A percentile compares a stretch with the other conserved stretches of the same genome.
Conservation (phyloP, 2,888 invertebrate genomes). For the Gastracanthus pulcherrimus region DNA sequence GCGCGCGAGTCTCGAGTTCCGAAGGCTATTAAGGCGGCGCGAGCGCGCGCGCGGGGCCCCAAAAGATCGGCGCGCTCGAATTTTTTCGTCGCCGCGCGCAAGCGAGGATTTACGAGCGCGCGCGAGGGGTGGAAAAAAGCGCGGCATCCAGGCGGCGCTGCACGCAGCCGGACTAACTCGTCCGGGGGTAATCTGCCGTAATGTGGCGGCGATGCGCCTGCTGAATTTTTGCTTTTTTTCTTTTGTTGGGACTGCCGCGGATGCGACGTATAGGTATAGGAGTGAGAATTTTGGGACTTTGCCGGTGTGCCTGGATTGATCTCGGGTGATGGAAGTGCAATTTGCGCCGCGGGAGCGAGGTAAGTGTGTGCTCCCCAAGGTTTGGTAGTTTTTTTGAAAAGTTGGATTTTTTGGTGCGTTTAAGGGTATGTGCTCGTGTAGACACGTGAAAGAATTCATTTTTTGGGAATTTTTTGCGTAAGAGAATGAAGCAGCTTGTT, state of each 20-base stretch:
- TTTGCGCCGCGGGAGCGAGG: not conserved
- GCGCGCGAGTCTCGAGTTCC: constrained; percentile 19
- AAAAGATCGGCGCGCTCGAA: not conserved
- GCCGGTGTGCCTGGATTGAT: not conserved
- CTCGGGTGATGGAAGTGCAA: not conserved
- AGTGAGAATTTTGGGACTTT: too few species aligned
- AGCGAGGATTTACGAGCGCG: constrained; percentile 41
- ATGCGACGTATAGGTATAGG: not conserved
- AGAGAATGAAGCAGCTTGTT: too few species aligned
- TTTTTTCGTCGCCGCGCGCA: constrained; percentile 27
- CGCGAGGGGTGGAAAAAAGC: not conserved
- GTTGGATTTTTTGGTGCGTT: too few species aligned
- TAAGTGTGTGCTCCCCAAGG: too few species aligned
- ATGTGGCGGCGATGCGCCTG: not conserved
- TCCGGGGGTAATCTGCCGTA: constrained; percentile 1
- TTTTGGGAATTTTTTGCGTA: too few species aligned
- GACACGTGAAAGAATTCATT: too few species aligned
- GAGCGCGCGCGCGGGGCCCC: not conserved
- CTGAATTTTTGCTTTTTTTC: not conserved
- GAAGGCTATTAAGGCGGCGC: constrained; percentile 24
- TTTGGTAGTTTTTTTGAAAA: too few species aligned
- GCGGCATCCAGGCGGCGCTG: not conserved
- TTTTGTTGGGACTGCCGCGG: not conserved
- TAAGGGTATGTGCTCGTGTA: too few species aligned
- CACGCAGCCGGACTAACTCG: constrained; percentile 1